phyloP scores from a whole-genome alignment of 2,888 invertebrate species.

The Choristoneura rosaceana region DNA sequence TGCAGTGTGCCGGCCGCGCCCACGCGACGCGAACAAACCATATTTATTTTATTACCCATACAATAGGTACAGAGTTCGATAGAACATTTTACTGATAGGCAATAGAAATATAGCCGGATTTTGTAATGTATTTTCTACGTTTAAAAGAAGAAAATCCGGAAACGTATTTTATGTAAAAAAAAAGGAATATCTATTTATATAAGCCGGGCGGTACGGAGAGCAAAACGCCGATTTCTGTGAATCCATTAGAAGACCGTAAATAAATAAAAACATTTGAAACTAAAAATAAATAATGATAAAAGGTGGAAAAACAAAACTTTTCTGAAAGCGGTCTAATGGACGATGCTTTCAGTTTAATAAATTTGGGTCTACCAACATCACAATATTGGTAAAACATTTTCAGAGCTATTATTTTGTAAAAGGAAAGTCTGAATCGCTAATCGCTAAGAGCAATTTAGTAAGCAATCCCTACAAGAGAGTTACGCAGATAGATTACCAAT shows the following conservation, averaged over 20 bases:
- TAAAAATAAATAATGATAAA: conserved; percentile 22
- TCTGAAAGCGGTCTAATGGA: conserved; percentile 23
- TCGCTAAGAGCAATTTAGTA: conserved; percentile 62
- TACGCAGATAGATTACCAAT: conserved; percentile 60
- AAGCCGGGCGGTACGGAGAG: neutral
- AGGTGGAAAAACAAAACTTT: conserved; percentile 13
- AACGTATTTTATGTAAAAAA: neutral
- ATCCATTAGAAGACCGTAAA: conserved; percentile 35
- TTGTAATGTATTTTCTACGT: neutral
- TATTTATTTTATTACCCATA: conserved; percentile 45
- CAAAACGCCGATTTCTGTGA: conserved; percentile 26
- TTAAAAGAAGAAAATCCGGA: neutral
- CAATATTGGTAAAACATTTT: conserved; percentile 16
- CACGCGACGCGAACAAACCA: conserved; percentile 57
- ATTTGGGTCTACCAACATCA: conserved; percentile 13
- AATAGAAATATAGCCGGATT: neutral
- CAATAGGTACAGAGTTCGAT: neutral
- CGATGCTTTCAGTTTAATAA: conserved; percentile 11
- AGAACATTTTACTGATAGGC: neutral
- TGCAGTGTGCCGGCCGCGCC: conserved; percentile 71
- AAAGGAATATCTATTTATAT: conserved; percentile 10
- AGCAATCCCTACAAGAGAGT: conserved; percentile 70
- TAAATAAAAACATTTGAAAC: conserved; percentile 31
- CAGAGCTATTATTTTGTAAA: neutral
- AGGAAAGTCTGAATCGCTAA: conserved; percentile 55